Evolutionary conservation across 2,113 vertebrate species (phyloP), one percentile per base, ranked within the genome.

Genomic region (Centropus unirufus): DNA sequence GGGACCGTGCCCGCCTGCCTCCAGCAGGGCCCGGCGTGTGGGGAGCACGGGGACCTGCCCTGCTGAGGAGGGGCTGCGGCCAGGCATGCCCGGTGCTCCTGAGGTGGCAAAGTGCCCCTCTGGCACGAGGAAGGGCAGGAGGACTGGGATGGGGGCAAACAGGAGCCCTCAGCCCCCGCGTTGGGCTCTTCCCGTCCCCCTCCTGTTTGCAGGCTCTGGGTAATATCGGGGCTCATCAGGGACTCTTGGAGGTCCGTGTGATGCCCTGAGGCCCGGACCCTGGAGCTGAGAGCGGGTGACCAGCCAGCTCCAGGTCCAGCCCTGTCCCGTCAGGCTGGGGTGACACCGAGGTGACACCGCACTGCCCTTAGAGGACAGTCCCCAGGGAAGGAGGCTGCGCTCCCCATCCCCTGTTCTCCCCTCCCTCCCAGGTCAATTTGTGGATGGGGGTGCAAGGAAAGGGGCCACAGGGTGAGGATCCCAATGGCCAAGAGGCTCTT

Each of bases 271-370:
- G 27, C 34, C 52, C 68, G 55, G 23, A 59, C 13, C 6, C 57
- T 59, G 54, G 19, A 75, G 49, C 21, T 82, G 58, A 70, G 46
- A 61, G 46, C 19, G 20, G 22, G 13, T 51, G 32, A 67, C 61
- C 16, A 19, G 16, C 18, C 47, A 75, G 44, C 29, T 81, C 36
- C 24, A 32, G 7, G 34, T 46, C 36, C 49, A 92, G 75, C 30
- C 47, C 29, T 54, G 40, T 54, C 49, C 44, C 4, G 0, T 63
- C 11, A 17, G 46, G 11, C 17, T 8, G 6, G 7, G 0, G 24
- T 66, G 36, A 52, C 51, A 36, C 66, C 67, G 29, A 14, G 42
- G 51, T 2, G 5, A 49, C 29, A 27, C 23, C 78, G 23, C 22
- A 30, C 13, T 51, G 36, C 42, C 54, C 63, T 64, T 47, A 51